Evolutionary conservation across 2,797 vertebrate species (phyloP).

Genomic region (Vespertilio murinus): DNA sequence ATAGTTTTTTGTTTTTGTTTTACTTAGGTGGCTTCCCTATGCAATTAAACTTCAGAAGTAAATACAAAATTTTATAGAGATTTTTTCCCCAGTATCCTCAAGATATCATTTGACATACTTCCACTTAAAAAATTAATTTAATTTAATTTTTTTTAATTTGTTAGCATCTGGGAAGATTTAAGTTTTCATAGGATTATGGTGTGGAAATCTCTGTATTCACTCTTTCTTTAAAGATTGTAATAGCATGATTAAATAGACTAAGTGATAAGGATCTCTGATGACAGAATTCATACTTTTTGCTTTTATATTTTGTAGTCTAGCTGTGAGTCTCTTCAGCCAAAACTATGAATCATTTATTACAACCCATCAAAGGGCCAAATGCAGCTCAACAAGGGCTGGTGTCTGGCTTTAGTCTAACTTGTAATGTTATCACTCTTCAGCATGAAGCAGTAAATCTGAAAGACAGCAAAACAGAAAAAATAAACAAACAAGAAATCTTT

Average conservation of each 20-base stretch:
- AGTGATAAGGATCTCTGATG: not conserved
- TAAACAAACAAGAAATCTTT: not conserved
- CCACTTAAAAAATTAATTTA: not conserved
- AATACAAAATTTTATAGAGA: not conserved
- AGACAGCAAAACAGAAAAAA: not conserved
- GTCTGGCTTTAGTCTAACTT: not conserved
- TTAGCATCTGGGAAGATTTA: not conserved
- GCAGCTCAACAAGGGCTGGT: not conserved
- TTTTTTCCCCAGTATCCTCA: not conserved
- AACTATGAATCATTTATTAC: not conserved
- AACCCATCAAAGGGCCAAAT: not conserved
- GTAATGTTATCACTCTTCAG: not conserved
- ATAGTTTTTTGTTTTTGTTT: not conserved
- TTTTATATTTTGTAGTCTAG: not conserved
- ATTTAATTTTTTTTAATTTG: not conserved
- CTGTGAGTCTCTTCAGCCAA: not conserved
- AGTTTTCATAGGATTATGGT: not conserved
- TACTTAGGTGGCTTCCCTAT: not conserved
- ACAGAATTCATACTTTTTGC: not conserved
- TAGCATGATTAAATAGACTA: not conserved
- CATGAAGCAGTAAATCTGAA: not conserved
- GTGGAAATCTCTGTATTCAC: not conserved
- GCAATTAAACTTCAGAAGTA: conserved; percentile 15
- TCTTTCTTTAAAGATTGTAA: not conserved
- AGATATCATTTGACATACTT: not conserved